A percentile compares a stretch with the other conserved stretches of the same genome.
Evolutionary conservation across 2,797 vertebrate genomes (phyloP).

Genomic region (Otolemur crassicaudatus): DNA sequence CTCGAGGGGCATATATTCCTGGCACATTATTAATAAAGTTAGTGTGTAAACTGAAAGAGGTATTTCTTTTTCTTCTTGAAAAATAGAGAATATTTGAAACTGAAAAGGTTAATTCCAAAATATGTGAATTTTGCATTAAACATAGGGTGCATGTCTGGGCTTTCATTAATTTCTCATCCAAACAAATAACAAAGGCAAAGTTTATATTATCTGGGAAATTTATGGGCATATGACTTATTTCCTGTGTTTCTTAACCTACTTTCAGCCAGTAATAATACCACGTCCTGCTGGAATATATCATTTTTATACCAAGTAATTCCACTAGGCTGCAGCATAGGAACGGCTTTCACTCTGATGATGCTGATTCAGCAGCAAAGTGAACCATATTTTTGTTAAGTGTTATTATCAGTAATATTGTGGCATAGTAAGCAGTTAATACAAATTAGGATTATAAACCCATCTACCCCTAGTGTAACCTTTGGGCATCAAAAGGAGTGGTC

Average conservation of each 20-base stretch:
- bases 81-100: slow-evolving; percentile 71
- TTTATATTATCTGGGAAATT: slow-evolving; percentile 48
- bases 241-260: slow-evolving; percentile 63
- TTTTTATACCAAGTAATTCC: slow-evolving; percentile 77
- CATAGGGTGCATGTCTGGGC: slow-evolving; percentile 73
- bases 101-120: slow-evolving; percentile 82
- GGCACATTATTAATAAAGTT: slow-evolving; percentile 70
- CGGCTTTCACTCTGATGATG: slow-evolving; percentile 4
- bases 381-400: slow-evolving; percentile 37
- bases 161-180: slow-evolving; percentile 58
- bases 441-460: not conserved
- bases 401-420: slow-evolving; percentile 26
- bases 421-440: slow-evolving; percentile 50
- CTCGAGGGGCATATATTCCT: slow-evolving; percentile 61
- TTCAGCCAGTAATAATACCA: slow-evolving; percentile 53
- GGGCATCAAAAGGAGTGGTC: not conserved
- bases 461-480: not conserved
- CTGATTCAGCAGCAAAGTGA: slow-evolving; percentile 74
- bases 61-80: slow-evolving; percentile 65
- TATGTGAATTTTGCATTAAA: slow-evolving; percentile 63
- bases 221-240: slow-evolving; percentile 70
- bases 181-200: slow-evolving; percentile 59
- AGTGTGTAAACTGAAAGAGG: slow-evolving; percentile 49
- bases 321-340: slow-evolving; percentile 84
- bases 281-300: slow-evolving; percentile 45